A percentile compares a stretch with the other conserved stretches of the same genome.
Evolutionary conservation across 2,888 invertebrate species (phyloP).

Genomic region (Drosophila gaucha): DNA sequence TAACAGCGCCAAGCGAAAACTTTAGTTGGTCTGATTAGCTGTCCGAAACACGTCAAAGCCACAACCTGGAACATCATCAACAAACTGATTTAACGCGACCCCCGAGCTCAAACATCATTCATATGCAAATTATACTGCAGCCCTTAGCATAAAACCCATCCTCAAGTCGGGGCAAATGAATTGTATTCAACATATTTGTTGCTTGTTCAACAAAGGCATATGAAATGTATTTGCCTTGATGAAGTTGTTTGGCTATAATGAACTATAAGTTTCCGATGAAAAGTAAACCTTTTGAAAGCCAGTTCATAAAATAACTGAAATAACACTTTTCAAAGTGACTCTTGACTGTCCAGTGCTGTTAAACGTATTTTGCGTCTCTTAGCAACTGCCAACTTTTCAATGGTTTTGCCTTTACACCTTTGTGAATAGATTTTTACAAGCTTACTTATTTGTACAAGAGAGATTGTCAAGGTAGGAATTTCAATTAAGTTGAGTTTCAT

Average conservation of each 20-base stretch:
- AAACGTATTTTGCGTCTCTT: neutral
- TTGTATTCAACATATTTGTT: constrained; percentile 27
- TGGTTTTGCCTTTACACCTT: neutral
- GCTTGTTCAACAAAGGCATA: neutral
- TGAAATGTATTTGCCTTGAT: constrained; percentile 12
- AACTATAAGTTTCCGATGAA: neutral
- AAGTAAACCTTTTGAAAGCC: neutral
- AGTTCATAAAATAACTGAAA: constrained; percentile 12
- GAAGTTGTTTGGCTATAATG: constrained; percentile 8
- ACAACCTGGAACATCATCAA: constrained; percentile 23
- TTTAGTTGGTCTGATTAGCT: constrained; percentile 35
- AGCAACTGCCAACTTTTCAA: constrained; percentile 1
- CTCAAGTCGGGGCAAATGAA: no score
- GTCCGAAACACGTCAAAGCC: constrained; percentile 27
- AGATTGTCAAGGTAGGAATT: neutral
- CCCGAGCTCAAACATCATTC: constrained; percentile 25
- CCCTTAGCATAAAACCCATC: neutral
- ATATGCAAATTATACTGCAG: constrained; percentile 48
- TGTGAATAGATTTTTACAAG: neutral
- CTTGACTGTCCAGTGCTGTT: neutral
- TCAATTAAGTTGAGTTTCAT: constrained; percentile 6
- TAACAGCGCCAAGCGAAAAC: constrained; percentile 10
- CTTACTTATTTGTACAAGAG: neutral
- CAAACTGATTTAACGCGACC: constrained; percentile 21
- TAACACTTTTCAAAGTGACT: constrained; percentile 1